Conservation (phyloP, 2,113 vertebrate species). For the Oryctolagus cuniculus region DNA sequence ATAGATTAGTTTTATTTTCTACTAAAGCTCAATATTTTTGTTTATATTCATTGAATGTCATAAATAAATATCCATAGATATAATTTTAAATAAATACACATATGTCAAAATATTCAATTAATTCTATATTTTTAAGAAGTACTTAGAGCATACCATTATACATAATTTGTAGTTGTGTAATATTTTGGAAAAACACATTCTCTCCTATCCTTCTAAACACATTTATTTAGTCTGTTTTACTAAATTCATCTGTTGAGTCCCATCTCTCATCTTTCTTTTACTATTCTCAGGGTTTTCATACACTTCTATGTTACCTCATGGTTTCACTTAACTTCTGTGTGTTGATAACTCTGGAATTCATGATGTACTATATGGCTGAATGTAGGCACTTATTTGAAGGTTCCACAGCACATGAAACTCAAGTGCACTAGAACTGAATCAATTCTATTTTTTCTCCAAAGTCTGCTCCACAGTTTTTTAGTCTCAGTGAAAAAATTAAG, state of each 20-base stretch:
- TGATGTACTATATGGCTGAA: background rate
- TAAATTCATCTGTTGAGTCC: fast-evolving
- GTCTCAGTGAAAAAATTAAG: background rate
- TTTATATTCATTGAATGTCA: background rate
- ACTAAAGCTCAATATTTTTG: background rate
- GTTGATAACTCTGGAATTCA: background rate
- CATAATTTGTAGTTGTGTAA: no score
- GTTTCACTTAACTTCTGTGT: background rate
- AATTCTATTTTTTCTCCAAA: background rate
- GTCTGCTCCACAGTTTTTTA: background rate
- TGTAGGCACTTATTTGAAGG: background rate
- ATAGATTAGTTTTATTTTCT: background rate
- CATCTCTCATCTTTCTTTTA: background rate
- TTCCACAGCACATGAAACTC: background rate
- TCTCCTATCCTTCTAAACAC: fast-evolving
- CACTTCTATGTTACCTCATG: background rate
- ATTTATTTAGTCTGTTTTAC: background rate
- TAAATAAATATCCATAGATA: background rate
- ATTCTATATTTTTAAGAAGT: background rate
- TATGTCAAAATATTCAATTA: background rate
- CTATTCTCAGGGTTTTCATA: background rate
- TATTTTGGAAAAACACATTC: background rate
- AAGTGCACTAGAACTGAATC: background rate
- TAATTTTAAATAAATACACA: background rate
- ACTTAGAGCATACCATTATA: background rate